Evolutionary conservation across 2,113 vertebrate species (phyloP), one percentile per base, ranked within the genome.

Genomic region (Antennarius striatus): DNA sequence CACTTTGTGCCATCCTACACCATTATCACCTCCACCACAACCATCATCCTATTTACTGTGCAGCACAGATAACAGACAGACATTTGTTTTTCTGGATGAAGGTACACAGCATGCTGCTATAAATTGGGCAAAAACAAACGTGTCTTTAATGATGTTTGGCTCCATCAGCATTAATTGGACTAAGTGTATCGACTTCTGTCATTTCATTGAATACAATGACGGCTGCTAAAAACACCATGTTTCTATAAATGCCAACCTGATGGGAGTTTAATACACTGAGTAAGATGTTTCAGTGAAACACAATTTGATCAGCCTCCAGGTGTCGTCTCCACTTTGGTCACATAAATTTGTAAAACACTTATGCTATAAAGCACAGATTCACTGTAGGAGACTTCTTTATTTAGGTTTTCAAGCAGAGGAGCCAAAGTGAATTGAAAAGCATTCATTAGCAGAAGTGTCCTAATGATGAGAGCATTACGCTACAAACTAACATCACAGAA

Each of bases 1-100:
- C 15, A 29, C 14, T 59, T 22, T 54, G 39, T 68, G 73, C 17
- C 68, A 46, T 50, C 51, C 40, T 40, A 51, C 57, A 22, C 11
- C 53, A 48, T 56, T 72, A 75, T 79, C 79, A 51, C 61, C 68
- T 51, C 55, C 71, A 47, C 55, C 66, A 74, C 62, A 67, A 76
- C 54, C 48, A 3, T 56, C 64, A 50, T 65, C 61, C 67, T 46
- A 36, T 64, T 58, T 48, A 50, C 72, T 77, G 82, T 5, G 67
- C 10, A 1, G 32, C 46, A 42, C 39, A 62, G 79, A 83, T 79
- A 75, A 83, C 77, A 68, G 50, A 59, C 60, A 74, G 50, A 55
- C 11, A 7, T 50, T 70, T 64, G 63, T 68, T 53, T 71, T 40
- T 58, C 63, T 63, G 59, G 42, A 58, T 36, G 59, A 50, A 69